These are phyloP conservation scores for Onychostruthus taczanowskii DNA, from an alignment of 2,113 vertebrate genomes.

Conservation along the genomic window DNA sequence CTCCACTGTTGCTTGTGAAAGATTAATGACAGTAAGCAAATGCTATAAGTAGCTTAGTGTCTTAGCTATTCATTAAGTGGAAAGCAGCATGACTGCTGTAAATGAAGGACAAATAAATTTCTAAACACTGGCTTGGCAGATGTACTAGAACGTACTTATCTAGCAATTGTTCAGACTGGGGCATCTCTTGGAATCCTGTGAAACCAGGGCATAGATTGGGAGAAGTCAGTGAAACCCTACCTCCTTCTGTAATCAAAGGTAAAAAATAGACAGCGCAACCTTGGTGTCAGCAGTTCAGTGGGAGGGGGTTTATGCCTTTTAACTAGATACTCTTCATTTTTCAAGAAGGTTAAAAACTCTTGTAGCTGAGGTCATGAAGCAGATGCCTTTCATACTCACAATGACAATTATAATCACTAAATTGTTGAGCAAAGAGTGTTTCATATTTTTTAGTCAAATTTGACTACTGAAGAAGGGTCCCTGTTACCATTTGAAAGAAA, in stretches of 20 bases:
- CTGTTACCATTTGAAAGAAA: neutral
- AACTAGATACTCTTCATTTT: neutral
- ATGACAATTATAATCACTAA: neutral
- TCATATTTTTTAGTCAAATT: neutral
- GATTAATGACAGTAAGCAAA: neutral
- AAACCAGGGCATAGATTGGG: neutral
- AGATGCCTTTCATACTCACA: neutral
- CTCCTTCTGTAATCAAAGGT: neutral
- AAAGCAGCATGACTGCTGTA: neutral
- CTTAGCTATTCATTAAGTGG: neutral
- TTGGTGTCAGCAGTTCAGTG: neutral
- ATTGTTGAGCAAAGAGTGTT: neutral
- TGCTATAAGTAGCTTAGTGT: neutral
- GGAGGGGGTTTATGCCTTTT: neutral
- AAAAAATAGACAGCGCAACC: neutral
- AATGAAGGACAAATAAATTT: neutral
- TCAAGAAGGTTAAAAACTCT: neutral
- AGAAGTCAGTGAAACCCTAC: neutral
- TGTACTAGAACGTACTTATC: neutral
- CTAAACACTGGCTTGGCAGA: neutral
- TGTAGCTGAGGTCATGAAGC: neutral
- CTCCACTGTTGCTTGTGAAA: neutral
- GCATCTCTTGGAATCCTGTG: neutral
- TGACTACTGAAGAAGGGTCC: neutral
- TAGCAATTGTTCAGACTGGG: neutral